Conservation (phyloP, 2,888 invertebrate genomes). For the Noctua pronuba region DNA sequence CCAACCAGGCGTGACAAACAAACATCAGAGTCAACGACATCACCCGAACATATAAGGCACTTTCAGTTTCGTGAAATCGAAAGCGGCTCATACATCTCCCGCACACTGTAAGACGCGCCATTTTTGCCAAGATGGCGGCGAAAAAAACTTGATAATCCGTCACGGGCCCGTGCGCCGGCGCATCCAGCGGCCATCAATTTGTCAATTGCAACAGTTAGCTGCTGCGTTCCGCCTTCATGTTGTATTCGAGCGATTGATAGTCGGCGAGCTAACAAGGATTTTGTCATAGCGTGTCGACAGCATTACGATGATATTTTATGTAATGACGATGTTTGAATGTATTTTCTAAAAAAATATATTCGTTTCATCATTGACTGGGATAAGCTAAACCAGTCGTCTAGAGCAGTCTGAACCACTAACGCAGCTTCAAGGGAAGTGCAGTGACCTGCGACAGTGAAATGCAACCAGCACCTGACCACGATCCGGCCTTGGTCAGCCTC, state of each 20-base stretch:
- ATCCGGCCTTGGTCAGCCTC: slow-evolving; percentile 71
- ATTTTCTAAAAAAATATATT: neutral
- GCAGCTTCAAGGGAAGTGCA: slow-evolving; percentile 73
- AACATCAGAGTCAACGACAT: slow-evolving; percentile 89
- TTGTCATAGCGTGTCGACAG: slow-evolving; percentile 32
- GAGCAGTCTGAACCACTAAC: slow-evolving; percentile 31
- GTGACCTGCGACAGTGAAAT: slow-evolving; percentile 86
- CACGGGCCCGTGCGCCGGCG: slow-evolving; percentile 78
- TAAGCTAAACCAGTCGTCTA: slow-evolving; percentile 38
- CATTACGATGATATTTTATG: slow-evolving; percentile 20
- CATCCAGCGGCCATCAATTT: slow-evolving; percentile 80
- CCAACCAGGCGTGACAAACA: slow-evolving; percentile 88
- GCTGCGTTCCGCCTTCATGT: slow-evolving; percentile 68
- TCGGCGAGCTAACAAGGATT: slow-evolving; percentile 30
- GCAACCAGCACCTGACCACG: slow-evolving; percentile 78
- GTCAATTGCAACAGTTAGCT: slow-evolving; percentile 76
- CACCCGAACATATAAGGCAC: slow-evolving; percentile 87
- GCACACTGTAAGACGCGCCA: slow-evolving; percentile 79
- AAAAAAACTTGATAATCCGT: slow-evolving; percentile 86
- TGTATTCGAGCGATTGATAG: slow-evolving; percentile 57
- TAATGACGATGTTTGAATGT: slow-evolving; percentile 7
- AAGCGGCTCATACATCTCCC: slow-evolving; percentile 85
- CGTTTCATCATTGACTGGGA: neutral
- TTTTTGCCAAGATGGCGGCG: slow-evolving; percentile 84
- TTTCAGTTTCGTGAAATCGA: slow-evolving; percentile 90